Conservation (phyloP, 2,888 invertebrate species). For the Drosophila flavopinicola region DNA sequence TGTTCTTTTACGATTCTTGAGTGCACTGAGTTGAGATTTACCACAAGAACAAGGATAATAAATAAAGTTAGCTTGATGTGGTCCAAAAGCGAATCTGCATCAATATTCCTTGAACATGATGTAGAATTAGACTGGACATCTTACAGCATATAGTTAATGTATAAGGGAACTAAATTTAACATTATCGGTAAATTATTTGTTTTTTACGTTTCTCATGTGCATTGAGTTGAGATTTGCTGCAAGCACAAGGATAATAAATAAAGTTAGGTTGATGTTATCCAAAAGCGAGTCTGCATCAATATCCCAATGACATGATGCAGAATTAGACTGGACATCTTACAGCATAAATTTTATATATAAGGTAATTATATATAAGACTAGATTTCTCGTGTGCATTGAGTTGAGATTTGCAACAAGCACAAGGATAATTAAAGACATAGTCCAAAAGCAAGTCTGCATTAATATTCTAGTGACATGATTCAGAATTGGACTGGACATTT, state of each 20-base stretch:
- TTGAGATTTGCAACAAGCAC: conserved; percentile 57
- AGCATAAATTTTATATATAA: neutral
- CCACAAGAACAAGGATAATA: conserved; percentile 82
- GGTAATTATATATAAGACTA: neutral
- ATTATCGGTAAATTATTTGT: no score
- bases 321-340: conserved; percentile 67
- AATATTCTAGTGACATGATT: conserved; percentile 62
- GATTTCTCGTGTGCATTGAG: conserved; percentile 77
- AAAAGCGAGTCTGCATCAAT: conserved; percentile 79
- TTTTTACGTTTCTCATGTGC: no score
- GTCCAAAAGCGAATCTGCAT: conserved; percentile 82
- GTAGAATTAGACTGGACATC: conserved; percentile 72
- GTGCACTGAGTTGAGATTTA: conserved; percentile 56
- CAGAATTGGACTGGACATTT: conserved; percentile 71
- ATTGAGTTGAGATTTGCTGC: conserved; percentile 56
- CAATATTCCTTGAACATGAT: conserved; percentile 63
- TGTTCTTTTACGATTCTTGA: conserved; percentile 82
- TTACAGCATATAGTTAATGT: neutral
- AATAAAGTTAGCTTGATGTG: conserved; percentile 67
- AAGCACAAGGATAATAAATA: conserved; percentile 83
- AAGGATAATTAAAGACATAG: conserved; percentile 82
- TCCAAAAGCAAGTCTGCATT: conserved; percentile 81
- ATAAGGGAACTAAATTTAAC: no score
- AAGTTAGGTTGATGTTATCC: conserved; percentile 74
- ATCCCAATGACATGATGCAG: conserved; percentile 60